Base-by-base conservation (phyloP, 2,797 vertebrate genomes). In the Hemitrygon akajei region DNA sequence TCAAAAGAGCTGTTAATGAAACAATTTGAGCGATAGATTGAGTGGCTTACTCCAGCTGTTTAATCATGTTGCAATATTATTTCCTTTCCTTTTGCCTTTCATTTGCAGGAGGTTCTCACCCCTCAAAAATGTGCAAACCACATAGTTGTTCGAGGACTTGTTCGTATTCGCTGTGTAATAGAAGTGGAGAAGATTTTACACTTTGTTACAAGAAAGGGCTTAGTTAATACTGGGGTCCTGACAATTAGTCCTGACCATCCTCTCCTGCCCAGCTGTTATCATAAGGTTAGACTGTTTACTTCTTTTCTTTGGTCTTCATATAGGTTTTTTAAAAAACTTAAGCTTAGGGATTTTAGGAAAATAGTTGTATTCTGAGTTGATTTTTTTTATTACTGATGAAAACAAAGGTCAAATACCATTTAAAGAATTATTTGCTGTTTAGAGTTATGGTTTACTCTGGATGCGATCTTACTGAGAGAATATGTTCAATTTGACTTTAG, bases 121-220 rank as follows among this genome's bases (percentile, higher is more conserved):
- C 95, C 97, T 63, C 97, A 98, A 95, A 99, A 97, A 93, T 99
- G 98, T 89, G 96, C 98, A 16, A 96, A 97, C 87, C 97, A 98
- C 93, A 97, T 99, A 95, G 97, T 98, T 0, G 98, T 99, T 11
- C 97, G 98, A 0, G 98, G 98, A 0, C 95, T 99, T 77, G 98
- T 99, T 94, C 96, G 97, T 10, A 97, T 98, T 94, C 98, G 98
- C 93, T 99, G 99, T 0, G 97, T 99, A 7, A 98, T 98, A 96
- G 99, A 99, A 95, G 96, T 98, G 96, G 98, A 98, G 94, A 97
- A 97, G 56, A 98, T 99, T 94, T 97, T 99, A 92, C 95, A 98
- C 95, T 99, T 99, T 95, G 98, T 99, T 98, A 99, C 98, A 27
- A 97, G 98, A 87, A 99, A 99, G 96, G 99, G 99, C 27, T 96